Evolutionary conservation across 2,888 invertebrate species (phyloP), one percentile per base, ranked within the genome.

Genomic region (Melanophora roralis): DNA sequence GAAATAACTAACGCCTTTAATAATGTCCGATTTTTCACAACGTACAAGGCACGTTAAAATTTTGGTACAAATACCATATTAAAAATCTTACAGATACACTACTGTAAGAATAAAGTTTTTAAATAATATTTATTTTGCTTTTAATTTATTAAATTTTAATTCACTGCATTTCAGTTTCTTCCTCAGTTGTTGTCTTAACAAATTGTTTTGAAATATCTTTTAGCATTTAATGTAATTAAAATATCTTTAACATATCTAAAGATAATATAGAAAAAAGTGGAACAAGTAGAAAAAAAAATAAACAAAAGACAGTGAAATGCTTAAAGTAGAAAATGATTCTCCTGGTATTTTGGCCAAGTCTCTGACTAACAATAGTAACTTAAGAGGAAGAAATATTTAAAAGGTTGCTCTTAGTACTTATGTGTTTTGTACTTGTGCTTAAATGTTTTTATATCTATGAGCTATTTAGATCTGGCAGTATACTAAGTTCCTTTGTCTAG

Each of bases 311-410:
- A 72, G 55, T 27, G 27, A 59, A 45, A 47, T 57, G 27, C 57
- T 43, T 43, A 68, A 78, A 68, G 43, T 23, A 72, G 27, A 78
- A 69, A 78, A 45, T 47, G 60, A 40, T 78, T 53, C 45, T 71
- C 74, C 36, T 19, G 65, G 59, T 69, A 64, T 59, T 69, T 43
- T 14, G 19, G 23, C 23, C 38, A 59, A 69, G 14, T 74, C 69
- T 69, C 69, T 38, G 34, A 27, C 11, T 49, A 69, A 45, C 68
- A 78, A 64, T 47, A 53, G 67, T 21, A 68, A 65, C 68, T 57
- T 64, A 69, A 74, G 64, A 59, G 64, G 21, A 64, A 64, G 51
- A 74, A 40, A 69, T 65, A 65, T 34, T 69, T 69, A 69, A 67
- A 69, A 65, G 64, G 69, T 74, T 69, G 64, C 34, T 59, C 27